Evolutionary conservation across 2,113 vertebrate species (phyloP).

Genomic region (zebrafish (Danio rerio)): GRCz12tu NC_133191.1:24959001-24959500

Average conservation of each 20-base stretch:
- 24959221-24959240: background rate
- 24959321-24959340: background rate
- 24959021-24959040: background rate
- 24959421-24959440: background rate
- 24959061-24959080: background rate
- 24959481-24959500: conserved; percentile 8
- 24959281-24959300: background rate
- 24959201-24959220: background rate
- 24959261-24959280: background rate
- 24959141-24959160: background rate
- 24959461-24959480: conserved; percentile 12
- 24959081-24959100: conserved; percentile 1
- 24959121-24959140: no score
- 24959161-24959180: background rate
- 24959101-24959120: background rate
- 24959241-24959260: background rate
- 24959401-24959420: background rate
- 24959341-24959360: background rate
- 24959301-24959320: conserved; percentile 1
- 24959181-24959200: background rate
- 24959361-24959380: conserved; percentile 11
- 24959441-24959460: conserved; percentile 7
- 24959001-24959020: no score
- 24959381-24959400: background rate
- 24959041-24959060: background rate